Conservation (phyloP, 2,113 vertebrate species). For the Lamprologus tigripictilis region DNA sequence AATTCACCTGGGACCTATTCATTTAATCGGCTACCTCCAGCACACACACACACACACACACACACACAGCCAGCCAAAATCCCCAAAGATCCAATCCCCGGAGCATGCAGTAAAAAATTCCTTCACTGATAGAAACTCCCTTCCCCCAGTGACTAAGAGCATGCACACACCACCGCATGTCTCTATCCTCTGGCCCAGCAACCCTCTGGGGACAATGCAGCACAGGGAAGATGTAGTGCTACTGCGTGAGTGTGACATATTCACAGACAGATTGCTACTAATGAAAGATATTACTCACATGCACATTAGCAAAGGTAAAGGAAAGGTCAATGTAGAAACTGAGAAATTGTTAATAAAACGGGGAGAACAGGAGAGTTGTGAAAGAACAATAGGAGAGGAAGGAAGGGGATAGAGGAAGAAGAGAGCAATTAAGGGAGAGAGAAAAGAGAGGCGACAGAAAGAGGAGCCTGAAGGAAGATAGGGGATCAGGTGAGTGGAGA, state of each 20-base stretch:
- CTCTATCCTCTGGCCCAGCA: slow-evolving; percentile 30
- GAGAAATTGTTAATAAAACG: not conserved
- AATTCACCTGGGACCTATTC: slow-evolving; percentile 46
- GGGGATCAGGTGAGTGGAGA: slow-evolving; percentile 7
- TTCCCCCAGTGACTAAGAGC: slow-evolving; percentile 31
- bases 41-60: not conserved
- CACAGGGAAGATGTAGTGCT: slow-evolving; percentile 7
- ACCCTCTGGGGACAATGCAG: slow-evolving; percentile 53
- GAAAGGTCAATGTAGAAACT: slow-evolving; percentile 47
- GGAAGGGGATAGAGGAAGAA: not conserved
- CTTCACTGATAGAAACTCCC: slow-evolving; percentile 54
- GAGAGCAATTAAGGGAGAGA: not conserved
- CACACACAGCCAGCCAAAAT: not conserved
- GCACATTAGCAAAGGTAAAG: slow-evolving; percentile 48
- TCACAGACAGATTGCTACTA: slow-evolving; percentile 54
- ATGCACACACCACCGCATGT: slow-evolving; percentile 18
- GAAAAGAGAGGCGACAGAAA: not conserved
- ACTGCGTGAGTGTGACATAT: slow-evolving; percentile 36
- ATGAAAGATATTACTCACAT: slow-evolving; percentile 60
- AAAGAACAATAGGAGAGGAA: not conserved
- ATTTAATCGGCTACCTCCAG: slow-evolving; percentile 30
- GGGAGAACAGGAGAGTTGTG: not conserved
- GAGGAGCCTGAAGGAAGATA: not conserved
- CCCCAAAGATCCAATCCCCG: slow-evolving; percentile 44
- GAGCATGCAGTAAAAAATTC: slow-evolving; percentile 53